Conservation (phyloP, 2,113 vertebrate genomes). For the Theristicus caerulescens region DNA sequence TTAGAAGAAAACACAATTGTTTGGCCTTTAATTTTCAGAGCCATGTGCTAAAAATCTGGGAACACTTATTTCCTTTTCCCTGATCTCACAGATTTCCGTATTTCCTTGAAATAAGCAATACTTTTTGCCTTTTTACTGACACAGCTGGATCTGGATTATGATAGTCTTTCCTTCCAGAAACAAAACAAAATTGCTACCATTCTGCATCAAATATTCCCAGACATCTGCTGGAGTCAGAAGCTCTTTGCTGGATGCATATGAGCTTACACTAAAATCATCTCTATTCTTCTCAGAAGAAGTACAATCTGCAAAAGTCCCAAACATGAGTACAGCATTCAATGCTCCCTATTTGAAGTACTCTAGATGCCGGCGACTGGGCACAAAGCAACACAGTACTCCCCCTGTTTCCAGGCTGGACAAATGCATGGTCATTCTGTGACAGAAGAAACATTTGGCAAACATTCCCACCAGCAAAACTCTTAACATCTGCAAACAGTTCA, state of each 20-base stretch:
- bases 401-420: slow-evolving; percentile 48
- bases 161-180: slow-evolving; percentile 42
- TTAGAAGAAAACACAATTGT: neutral
- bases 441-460: slow-evolving; percentile 45
- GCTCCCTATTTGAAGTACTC: neutral
- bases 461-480: slow-evolving; percentile 15
- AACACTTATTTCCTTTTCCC: neutral
- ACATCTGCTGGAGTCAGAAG: slow-evolving; percentile 43
- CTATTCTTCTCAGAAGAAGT: slow-evolving; percentile 28
- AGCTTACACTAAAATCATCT: slow-evolving; percentile 49
- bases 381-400: neutral
- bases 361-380: neutral
- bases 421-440: neutral
- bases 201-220: slow-evolving; percentile 44
- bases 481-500: slow-evolving; percentile 44
- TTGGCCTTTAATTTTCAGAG: neutral
- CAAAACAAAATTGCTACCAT: slow-evolving; percentile 53
- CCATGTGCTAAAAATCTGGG: neutral
- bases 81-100: slow-evolving; percentile 1
- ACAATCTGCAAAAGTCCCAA: slow-evolving; percentile 17
- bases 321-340: neutral
- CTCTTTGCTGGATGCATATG: neutral
- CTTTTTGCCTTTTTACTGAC: neutral
- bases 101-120: slow-evolving; percentile 47
- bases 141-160: slow-evolving; percentile 40